Percentiles rank a stretch among this genome's conserved stretches.
These are phyloP conservation scores for Peromyscus maniculatus DNA, from an alignment of 2,113 vertebrate species.

Conservation along the genomic window DNA sequence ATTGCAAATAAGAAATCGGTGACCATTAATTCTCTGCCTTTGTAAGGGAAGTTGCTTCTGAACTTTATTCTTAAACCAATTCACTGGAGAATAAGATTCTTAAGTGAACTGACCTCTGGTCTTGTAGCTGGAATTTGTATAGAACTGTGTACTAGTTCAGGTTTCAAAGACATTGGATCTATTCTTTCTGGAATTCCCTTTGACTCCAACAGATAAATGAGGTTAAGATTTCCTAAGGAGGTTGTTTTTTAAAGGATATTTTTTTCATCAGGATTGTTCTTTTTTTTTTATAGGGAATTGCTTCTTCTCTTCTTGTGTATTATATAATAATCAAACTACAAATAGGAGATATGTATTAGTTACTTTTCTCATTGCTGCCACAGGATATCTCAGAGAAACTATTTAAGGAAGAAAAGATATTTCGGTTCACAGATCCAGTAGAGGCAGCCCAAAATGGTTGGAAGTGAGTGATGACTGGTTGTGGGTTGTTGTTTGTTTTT, in stretches of 20 bases:
- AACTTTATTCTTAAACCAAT: constrained; percentile 72
- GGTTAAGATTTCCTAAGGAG: constrained; percentile 12
- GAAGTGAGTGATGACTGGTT: not conserved
- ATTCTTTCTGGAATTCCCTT: constrained; percentile 24
- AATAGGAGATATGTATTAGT: not conserved
- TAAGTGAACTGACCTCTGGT: constrained; percentile 73
- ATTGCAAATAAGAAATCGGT: constrained; percentile 59
- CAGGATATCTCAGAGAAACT: not conserved
- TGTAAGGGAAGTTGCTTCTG: constrained; percentile 68
- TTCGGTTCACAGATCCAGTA: not conserved
- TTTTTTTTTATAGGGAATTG: not conserved
- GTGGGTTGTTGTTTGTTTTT: not conserved
- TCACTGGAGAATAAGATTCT: constrained; percentile 61
- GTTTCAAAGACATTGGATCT: constrained; percentile 7
- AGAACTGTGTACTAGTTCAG: constrained; percentile 49
- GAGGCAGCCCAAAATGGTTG: not conserved
- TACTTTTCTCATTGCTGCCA: not conserved
- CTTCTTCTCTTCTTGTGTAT: not conserved
- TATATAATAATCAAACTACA: not conserved
- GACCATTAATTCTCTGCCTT: constrained; percentile 74
- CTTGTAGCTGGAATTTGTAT: constrained; percentile 33
- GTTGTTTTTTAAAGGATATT: constrained; percentile 20
- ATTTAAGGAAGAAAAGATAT: not conserved
- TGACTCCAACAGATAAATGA: constrained; percentile 39
- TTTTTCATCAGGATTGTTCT: not conserved